phyloP scores from a whole-genome alignment of 2,797 vertebrate genomes.

The Acipenser ruthenus region DNA sequence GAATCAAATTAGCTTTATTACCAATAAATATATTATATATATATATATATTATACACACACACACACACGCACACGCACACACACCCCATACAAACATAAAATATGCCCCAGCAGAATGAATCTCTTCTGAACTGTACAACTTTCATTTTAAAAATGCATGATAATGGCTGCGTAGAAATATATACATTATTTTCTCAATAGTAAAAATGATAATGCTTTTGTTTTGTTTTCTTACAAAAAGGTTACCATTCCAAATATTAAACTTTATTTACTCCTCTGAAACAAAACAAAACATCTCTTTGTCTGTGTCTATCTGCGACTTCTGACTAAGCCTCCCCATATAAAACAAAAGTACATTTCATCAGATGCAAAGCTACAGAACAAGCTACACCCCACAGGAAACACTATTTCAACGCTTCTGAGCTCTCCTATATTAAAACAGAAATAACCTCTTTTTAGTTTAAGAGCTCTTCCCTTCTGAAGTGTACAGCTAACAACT shows the following conservation, averaged over 20 bases:
- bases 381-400: not conserved
- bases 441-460: not conserved
- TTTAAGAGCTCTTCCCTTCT: not conserved
- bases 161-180: not conserved
- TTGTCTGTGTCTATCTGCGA: not conserved
- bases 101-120: not conserved
- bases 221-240: not conserved
- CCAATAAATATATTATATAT: too few species aligned
- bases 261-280: not conserved
- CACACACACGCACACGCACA: slow-evolving; percentile 22
- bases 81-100: not conserved
- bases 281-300: not conserved
- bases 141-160: not conserved
- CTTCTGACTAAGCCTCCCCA: too few species aligned
- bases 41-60: not conserved
- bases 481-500: not conserved
- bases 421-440: slow-evolving; percentile 24
- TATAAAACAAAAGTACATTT: too few species aligned
- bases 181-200: too few species aligned
- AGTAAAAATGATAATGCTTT: not conserved
- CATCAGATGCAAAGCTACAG: not conserved
- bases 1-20: too few species aligned
- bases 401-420: slow-evolving; percentile 17
- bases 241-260: not conserved
- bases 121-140: not conserved